Base-by-base conservation (phyloP, 2,888 invertebrate species). In the Cheilosia grossa region DNA sequence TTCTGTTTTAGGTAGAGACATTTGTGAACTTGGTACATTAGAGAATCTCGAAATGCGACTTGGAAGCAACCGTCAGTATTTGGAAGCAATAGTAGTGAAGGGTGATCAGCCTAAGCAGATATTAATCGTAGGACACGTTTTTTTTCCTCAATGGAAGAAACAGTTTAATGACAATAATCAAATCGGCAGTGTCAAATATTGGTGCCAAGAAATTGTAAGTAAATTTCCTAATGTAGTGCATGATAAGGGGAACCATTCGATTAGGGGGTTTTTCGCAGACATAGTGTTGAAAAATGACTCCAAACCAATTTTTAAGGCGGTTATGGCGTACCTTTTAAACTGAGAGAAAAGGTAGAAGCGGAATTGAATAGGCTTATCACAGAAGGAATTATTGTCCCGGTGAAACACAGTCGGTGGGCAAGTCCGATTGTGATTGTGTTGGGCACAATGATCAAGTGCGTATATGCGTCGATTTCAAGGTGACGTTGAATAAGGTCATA, bases 401-500 rank as follows among this genome's bases (percentile, higher is more conserved):
- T 40, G 2, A 40, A 40, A 40, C 40, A 40, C 40, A 40, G 40
- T 40, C 15, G 15, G 40, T 15, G 3, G 40, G 40, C 40, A 40
- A 40, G 40, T 40, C 89, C 90, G 7, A 88, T 90, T 30, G 89
- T 90, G 0, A 82, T 89, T 47, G 89, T 89, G 4, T 89, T 47
- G 89, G 89, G 4, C 88, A 88, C 27, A 89, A 90, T 61, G 67
- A 73, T 30, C 7, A 30, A 7, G 30, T 30, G 9, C 30, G 30
- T 30, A 7, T 30, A 2, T 30, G 7, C 30, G 6, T 30, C 9
- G 30, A 40, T 40, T 40, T 40, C 15, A 40, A 40, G 15, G 13
- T 40, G 40, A 13, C 40, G 40, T 4, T 40, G 15, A 40, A 40
- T 40, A 40, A 40, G 40, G 40, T 15, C 40, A 40, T 40, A 15